A percentile compares a stretch with the other conserved stretches of the same genome.
Evolutionary conservation across 2,113 vertebrate genomes (phyloP).

Genomic region (Onychostoma macrolepis): DNA sequence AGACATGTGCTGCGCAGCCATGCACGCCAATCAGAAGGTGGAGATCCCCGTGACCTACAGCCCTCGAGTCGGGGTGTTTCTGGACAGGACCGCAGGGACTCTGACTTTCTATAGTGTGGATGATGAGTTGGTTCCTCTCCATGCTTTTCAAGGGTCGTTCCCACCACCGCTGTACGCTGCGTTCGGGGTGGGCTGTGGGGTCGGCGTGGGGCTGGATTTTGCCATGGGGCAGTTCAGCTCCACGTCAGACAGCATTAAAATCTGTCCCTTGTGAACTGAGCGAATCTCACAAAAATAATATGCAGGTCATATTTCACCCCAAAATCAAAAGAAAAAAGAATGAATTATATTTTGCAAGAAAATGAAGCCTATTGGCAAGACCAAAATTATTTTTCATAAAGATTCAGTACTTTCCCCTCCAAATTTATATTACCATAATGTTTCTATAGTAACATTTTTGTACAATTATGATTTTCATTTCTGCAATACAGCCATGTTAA

Average conservation of each 20-base stretch:
- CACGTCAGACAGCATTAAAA: conserved; percentile 75
- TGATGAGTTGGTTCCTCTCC: conserved; percentile 74
- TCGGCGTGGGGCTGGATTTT: conserved; percentile 78
- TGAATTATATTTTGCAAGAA: not conserved
- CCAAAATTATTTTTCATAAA: not conserved
- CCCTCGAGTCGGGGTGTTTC: conserved; percentile 77
- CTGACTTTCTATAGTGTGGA: conserved; percentile 80
- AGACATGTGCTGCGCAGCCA: conserved; percentile 80
- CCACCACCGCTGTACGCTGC: conserved; percentile 71
- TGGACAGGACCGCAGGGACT: conserved; percentile 66
- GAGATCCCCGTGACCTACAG: conserved; percentile 76
- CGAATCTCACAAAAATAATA: not conserved
- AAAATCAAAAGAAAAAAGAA: not conserved
- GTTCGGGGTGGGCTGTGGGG: conserved; percentile 75
- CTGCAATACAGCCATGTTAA: not conserved
- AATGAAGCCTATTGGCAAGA: not conserved
- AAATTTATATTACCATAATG: not conserved
- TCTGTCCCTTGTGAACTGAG: conserved; percentile 70
- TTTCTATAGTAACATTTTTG: not conserved
- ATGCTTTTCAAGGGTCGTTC: conserved; percentile 77
- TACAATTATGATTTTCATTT: not conserved
- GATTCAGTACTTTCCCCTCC: not conserved
- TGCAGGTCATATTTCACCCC: not conserved
- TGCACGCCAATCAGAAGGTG: conserved; percentile 81
- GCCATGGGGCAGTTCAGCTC: conserved; percentile 75